Conservation (phyloP, 2,113 vertebrate species). For the Phoenicopterus ruber region DNA sequence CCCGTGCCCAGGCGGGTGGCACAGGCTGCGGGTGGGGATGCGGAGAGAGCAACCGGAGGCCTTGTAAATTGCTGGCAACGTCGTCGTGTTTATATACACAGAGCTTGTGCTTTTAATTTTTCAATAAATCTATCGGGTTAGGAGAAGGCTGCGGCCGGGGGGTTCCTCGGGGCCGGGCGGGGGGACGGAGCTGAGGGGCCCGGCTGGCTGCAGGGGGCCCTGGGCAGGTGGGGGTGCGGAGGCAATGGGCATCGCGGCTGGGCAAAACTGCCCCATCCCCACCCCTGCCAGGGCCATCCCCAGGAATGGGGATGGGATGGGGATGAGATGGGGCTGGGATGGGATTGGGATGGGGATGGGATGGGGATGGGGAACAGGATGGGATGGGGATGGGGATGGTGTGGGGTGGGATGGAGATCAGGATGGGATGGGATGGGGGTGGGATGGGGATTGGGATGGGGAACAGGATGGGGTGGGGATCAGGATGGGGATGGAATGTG, state of each 20-base stretch:
- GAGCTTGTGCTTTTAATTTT: slow-evolving; percentile 91
- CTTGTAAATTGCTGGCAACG: slow-evolving; percentile 72
- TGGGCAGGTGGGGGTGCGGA: rapidly evolving
- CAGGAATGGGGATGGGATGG: no score
- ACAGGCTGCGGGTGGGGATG: background rate
- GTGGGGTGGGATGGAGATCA: no score
- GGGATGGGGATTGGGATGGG: no score
- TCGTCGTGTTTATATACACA: slow-evolving; percentile 84
- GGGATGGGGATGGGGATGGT: no score
- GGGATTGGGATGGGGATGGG: no score
- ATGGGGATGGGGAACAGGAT: no score
- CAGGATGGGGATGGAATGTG: no score
- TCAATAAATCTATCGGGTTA: slow-evolving; percentile 81
- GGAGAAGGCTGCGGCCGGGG: background rate
- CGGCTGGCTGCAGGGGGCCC: no score
- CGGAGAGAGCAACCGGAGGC: slow-evolving; percentile 57
- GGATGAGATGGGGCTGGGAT: no score
- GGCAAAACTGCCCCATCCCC: background rate
- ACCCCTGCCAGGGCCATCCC: background rate
- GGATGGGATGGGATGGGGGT: no score
- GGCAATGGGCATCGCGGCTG: background rate
- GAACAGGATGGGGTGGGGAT: no score
- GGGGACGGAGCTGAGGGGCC: no score
- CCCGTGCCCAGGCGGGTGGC: background rate
- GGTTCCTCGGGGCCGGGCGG: background rate